Evolutionary conservation across 2,888 invertebrate genomes (phyloP), one percentile per base, ranked within the genome.

Genomic region (Strigamia maritima): DNA sequence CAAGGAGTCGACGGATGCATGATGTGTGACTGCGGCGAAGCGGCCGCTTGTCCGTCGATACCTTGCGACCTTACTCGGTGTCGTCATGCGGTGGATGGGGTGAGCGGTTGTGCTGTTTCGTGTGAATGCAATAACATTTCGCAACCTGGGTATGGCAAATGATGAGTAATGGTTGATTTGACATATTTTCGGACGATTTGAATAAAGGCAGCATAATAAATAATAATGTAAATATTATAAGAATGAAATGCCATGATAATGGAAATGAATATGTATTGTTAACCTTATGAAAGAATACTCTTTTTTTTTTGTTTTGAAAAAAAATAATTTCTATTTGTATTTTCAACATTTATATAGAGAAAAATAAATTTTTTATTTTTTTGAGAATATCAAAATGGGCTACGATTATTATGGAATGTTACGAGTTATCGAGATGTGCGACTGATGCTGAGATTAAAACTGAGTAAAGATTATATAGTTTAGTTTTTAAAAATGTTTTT

Each of bases 121-220:
- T 70, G 70, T 70, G 24, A 70, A 28, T 70, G 70, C 22, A 70
- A 70, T 14, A 49, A n/a, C 49, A 49, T 49, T 49, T 49, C 49
- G 8, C 49, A 49, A 49, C 49, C 49, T 49, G 49, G 49, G 49
- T 49, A 49, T 10, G 49, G 49, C 49, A 49, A 49, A 49, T 49
- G 49, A 49, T 14, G 14, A 49, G n/a, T 49, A n/a, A 49, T 49
- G 31, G 31, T 2, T 7, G 31, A 31, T 31, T 31, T 31, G 31
- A 31, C 31, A 31, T 31, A 31, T 31, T 31, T 31, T 31, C 31
- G n/a, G 31, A 31, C 31, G 3, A 31, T 31, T 31, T 31, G 31
- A 31, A 31, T 31, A 31, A 31, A 31, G 31, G 31, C 31, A 31
- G 31, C 31, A 7, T 31, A 31, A 31, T 31, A 31, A 31, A 7